Evolutionary conservation across 2,888 invertebrate genomes (phyloP), one percentile per base, ranked within the genome.

Genomic region (Leptarthrus brevirostris): DNA sequence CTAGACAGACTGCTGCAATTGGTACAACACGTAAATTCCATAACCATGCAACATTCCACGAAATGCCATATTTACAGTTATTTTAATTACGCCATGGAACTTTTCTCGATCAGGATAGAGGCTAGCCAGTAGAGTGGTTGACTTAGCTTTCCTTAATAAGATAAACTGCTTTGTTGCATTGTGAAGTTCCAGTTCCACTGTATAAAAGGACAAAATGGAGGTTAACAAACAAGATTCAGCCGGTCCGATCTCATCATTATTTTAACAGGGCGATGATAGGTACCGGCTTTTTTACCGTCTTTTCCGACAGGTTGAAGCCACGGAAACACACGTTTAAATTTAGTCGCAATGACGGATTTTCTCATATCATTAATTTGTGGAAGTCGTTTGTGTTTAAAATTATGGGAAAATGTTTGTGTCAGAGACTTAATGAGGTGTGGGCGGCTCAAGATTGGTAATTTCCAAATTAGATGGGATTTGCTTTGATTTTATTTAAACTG

Each of bases 41-140:
- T 30, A 14, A 3, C n/a, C n/a, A n/a, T n/a, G n/a, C n/a, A 22
- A 61, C 36, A 22, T 61, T 20, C 61, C 40, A 61, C 40, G 61
- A 61, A 61, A 61, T 40, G 40, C 40, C 36, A 61, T 40, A 40
- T 30, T 61, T 40, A 40, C 61, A 34, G 61, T 61, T 61, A 61
- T 66, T 47, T 44, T 66, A 66, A 66, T 66, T 66, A 47, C 44
- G 22, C 22, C 26, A 26, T 6, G 47, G 47, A 47, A 66, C 22
- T 66, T 47, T 44, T 66, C 64, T 66, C 64, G 64, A 47, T 47
- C 64, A 47, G 24, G 47, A 22, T 34, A 16, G n/a, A 34, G 30
- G 30, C 40, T 30, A 30, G 30, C 4, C 30, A 30, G 30, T n/a
- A n/a, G n/a, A n/a, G n/a, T n/a, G n/a, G n/a, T n/a, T n/a, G n/a